Evolutionary conservation across 2,797 vertebrate genomes (phyloP), one percentile per base, ranked within the genome.

Genomic region (Hypotaenidia philippensis): DNA sequence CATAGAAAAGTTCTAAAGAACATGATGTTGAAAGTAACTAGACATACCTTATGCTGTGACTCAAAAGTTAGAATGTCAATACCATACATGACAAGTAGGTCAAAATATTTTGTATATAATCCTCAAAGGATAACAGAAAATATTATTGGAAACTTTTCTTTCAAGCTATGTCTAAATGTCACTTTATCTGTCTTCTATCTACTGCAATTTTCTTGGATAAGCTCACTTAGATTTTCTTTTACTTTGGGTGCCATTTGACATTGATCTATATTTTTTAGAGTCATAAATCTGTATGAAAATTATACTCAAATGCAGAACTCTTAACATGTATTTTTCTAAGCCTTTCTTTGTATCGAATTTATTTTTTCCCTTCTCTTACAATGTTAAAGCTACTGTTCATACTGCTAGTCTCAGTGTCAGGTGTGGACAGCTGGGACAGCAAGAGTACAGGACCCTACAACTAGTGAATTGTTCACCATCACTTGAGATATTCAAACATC

Each of bases 141-240:
- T 44, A 64, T 78, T 91, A 49, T 79, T 47, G 19, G 27, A 79
- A 85, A 59, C 9, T 79, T 75, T 78, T 90, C 36, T 92, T 90
- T 74, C 74, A 91, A 69, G 34, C 26, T 75, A 45, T 38, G 17
- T 77, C 56, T 93, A 92, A 92, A 89, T 86, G 61, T 61, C 74
- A 75, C 47, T 76, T 70, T 7, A 84, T 65, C 81, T 60, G 8
- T 90, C 89, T 94, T 87, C 88, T 77, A 41, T 69, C 63, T 75
- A 50, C 34, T 75, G 22, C 36, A 83, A 82, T 92, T 94, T 95
- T 90, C 32, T 84, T 69, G 56, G 41, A 84, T 83, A 91, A 88
- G 15, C 17, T 70, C 3, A 18, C 18, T 53, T 11, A 83, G 44
- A 53, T 90, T 95, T 95, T 90, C 19, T 94, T 78, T 74, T 64